Percentiles rank a stretch among this genome's conserved stretches.
These are phyloP conservation scores for Yponomeuta sedellus DNA, from an alignment of 2,888 invertebrate species.

Conservation along the genomic window DNA sequence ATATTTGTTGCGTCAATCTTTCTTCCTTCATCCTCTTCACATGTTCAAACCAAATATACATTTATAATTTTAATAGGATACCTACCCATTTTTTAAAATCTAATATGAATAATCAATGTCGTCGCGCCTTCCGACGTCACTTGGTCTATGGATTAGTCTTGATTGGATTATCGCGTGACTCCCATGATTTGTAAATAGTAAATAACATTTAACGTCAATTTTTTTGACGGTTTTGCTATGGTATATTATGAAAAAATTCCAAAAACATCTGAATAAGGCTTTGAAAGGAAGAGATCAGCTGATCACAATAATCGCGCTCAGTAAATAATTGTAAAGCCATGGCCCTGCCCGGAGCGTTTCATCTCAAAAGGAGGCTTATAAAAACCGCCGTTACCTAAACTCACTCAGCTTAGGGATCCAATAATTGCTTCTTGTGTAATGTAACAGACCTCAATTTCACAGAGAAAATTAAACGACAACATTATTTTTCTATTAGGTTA, in stretches of 20 bases:
- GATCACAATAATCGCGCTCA: no score
- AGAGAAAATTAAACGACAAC: not conserved
- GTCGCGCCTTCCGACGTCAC: not conserved
- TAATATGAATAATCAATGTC: not conserved
- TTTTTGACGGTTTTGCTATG: not conserved
- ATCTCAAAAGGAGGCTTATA: not conserved
- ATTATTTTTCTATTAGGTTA: not conserved
- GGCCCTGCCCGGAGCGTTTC: not conserved
- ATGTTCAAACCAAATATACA: no score
- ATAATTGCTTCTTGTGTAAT: not conserved
- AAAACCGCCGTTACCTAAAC: not conserved
- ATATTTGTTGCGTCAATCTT: no score
- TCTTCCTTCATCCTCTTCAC: no score
- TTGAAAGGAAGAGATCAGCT: not conserved
- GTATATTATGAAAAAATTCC: not conserved
- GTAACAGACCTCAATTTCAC: not conserved
- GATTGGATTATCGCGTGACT: conserved; percentile 1
- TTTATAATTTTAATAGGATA: no score
- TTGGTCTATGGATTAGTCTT: not conserved
- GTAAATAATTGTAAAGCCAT: not conserved
- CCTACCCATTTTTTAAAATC: no score
- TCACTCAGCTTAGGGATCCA: not conserved
- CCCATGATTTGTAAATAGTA: not conserved
- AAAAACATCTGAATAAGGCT: not conserved
- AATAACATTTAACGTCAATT: not conserved